A percentile compares a stretch with the other conserved stretches of the same genome.
phyloP scores from a whole-genome alignment of 2,113 vertebrate species.

The Myiagra hebetior region DNA sequence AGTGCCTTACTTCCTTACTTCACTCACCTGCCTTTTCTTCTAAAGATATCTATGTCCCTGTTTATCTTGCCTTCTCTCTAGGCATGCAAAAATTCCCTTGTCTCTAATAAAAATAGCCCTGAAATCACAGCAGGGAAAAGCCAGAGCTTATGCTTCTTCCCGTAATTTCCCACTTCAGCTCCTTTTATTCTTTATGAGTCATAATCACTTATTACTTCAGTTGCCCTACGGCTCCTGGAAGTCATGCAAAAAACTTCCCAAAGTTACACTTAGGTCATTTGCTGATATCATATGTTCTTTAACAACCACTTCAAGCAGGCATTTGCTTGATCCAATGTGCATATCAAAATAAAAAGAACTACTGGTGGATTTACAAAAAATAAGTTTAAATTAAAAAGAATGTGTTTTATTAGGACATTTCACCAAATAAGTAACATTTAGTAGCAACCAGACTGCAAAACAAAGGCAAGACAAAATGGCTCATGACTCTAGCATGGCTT shows the following conservation, averaged over 20 bases:
- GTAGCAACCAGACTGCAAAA: background rate
- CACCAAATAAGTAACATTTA: background rate
- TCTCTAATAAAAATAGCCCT: background rate
- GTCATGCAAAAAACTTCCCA: slow-evolving; percentile 16
- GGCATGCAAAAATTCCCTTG: background rate
- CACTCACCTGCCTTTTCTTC: background rate
- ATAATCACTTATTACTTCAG: background rate
- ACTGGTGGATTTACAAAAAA: background rate
- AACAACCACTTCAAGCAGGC: background rate
- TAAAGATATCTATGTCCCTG: background rate
- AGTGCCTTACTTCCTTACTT: background rate
- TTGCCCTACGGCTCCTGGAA: slow-evolving; percentile 5
- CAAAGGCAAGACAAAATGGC: background rate
- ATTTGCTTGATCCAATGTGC: background rate
- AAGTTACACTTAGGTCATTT: slow-evolving; percentile 23
- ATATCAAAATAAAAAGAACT: background rate
- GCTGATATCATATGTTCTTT: background rate
- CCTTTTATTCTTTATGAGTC: slow-evolving; percentile 26
- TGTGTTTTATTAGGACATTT: background rate
- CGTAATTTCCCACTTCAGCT: slow-evolving; percentile 25
- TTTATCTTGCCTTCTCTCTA: background rate
- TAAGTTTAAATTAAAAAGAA: background rate
- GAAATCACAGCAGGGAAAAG: slow-evolving; percentile 21
- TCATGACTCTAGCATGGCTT: background rate
- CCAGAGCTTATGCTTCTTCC: slow-evolving; percentile 1